Base-by-base conservation (phyloP, 2,888 invertebrate genomes). In the Aphodius granarius region DNA sequence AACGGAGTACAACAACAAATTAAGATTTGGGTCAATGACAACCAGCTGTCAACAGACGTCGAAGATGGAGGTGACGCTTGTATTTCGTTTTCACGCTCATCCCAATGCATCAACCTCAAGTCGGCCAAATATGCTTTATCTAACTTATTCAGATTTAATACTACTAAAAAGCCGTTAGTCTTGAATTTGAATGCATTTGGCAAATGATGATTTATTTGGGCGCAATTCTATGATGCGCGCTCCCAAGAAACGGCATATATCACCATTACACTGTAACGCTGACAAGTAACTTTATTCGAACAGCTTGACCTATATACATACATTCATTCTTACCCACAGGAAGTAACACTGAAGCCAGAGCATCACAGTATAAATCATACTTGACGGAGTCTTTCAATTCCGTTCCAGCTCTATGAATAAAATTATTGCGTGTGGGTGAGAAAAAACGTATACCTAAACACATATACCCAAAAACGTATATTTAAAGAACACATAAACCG, bases 201-300 rank as follows among this genome's bases (percentile, higher is more conserved):
- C 68, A 68, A 68, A 68, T 68, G 68, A 68, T 68, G 68, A 68
- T 22, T 16, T 21, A 68, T 68, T 68, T 22, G 21, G 9, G 13
- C n/a, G 68, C 68, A 68, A 68, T 68, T 68, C 20, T n/a, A 20
- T 21, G 16, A 68, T 22, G 18, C 20, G 18, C 21, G 9, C n/a
- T 6, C n/a, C 16, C 68, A 20, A 68, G 68, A 22, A 21, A 16
- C 13, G 19, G 21, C 68, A 68, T 68, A 68, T 20, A 68, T 68
- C 68, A 68, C 68, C 68, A 68, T 68, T 68, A 68, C 68, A 20
- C 0, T 21, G 20, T 43, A 68, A 13, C 68, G 68, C 68, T 22
- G 68, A 68, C 68, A 68, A 68, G 21, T 68, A 68, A 21, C 68
- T 68, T 68, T 68, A 68, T 68, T 68, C 68, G 21, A 43, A 43